These are phyloP conservation scores for Apodemia hepburni DNA, from an alignment of 2,888 invertebrate genomes.

Conservation along the genomic window DNA sequence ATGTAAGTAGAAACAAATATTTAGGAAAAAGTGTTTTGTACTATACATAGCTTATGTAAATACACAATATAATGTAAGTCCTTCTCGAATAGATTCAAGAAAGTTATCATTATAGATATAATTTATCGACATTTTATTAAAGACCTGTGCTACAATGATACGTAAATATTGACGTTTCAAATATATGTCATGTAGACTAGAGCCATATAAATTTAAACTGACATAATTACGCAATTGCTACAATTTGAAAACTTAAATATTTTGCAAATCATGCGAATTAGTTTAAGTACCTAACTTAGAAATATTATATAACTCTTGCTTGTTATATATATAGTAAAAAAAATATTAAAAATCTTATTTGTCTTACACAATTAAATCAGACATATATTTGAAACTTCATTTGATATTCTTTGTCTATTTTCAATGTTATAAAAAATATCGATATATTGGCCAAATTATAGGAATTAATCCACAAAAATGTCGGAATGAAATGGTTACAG, in stretches of 20 bases:
- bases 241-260: not conserved
- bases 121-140: not conserved
- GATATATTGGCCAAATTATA: not conserved
- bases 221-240: not conserved
- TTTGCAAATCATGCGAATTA: not conserved
- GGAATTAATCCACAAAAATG: not conserved
- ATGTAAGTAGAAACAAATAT: slow-evolving; percentile 58
- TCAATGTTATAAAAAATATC: slow-evolving; percentile 6
- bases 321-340: not conserved
- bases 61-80: slow-evolving; percentile 29
- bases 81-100: slow-evolving; percentile 5
- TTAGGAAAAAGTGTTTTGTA: slow-evolving; percentile 66
- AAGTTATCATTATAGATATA: not conserved
- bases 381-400: not conserved
- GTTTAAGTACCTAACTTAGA: not conserved
- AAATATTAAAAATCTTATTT: not conserved
- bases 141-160: not conserved
- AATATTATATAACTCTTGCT: not conserved
- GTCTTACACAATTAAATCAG: not conserved
- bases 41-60: slow-evolving; percentile 34
- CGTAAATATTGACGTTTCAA: slow-evolving; percentile 28
- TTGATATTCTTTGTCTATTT: not conserved
- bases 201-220: not conserved
- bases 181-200: slow-evolving; percentile 4
- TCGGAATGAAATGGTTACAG: too few relatives aligned